phyloP scores from a whole-genome alignment of 2,888 invertebrate species.

The Sceliomorpha sp. region DNA sequence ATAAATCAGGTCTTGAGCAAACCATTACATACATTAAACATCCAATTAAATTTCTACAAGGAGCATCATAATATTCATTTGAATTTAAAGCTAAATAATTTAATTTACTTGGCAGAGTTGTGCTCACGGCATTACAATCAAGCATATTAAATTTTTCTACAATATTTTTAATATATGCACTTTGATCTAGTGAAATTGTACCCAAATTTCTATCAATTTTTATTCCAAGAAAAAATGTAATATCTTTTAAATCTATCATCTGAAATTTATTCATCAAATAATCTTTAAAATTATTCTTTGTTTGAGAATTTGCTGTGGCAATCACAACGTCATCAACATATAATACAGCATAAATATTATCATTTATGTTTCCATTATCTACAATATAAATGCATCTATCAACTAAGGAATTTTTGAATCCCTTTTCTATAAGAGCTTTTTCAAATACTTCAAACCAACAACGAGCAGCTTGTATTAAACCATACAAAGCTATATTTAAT shows the following conservation, averaged over 20 bases:
- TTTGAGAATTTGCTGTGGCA: background rate
- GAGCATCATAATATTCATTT: constrained; percentile 10
- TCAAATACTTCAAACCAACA: constrained; percentile 11
- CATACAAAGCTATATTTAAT: constrained; percentile 9
- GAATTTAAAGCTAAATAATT: constrained; percentile 23
- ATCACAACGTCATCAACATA: constrained; percentile 11
- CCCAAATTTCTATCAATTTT: constrained; percentile 1
- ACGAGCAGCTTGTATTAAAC: constrained; percentile 7
- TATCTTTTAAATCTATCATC: too few species aligned
- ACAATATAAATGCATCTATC: constrained; percentile 3
- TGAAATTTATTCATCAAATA: constrained; percentile 6
- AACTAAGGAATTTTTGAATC: background rate
- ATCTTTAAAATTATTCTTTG: constrained; percentile 15
- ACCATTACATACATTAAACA: constrained; percentile 15
- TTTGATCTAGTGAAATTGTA: constrained; percentile 6
- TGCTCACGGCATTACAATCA: constrained; percentile 18
- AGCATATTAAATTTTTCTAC: constrained; percentile 15
- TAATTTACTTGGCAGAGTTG: constrained; percentile 8
- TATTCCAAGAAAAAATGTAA: constrained; percentile 15
- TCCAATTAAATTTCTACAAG: constrained; percentile 7
- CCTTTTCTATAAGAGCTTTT: constrained; percentile 2
- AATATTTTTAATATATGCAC: constrained; percentile 10
- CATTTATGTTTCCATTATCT: constrained; percentile 5
- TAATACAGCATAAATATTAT: constrained; percentile 9
- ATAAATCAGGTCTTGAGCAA: constrained; percentile 24